Conservation (phyloP, 2,888 invertebrate genomes). For the Gymnosoma rotundatum region DNA sequence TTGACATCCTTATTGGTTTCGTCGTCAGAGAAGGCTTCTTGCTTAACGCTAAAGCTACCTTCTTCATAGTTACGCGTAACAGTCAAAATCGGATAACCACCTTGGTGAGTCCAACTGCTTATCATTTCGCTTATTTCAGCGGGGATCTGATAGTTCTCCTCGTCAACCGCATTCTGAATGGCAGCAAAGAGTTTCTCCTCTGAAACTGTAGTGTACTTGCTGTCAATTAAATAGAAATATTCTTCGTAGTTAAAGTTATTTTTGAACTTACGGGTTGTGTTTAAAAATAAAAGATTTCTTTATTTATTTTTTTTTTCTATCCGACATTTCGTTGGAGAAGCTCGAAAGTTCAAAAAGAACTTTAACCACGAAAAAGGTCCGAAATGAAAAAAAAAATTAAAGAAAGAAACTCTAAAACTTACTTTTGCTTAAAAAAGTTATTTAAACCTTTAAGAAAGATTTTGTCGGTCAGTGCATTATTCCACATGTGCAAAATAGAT, state of each 20-base stretch:
- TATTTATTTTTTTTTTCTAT: too few species aligned
- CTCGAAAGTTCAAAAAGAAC: too few species aligned
- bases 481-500: constrained; percentile 83
- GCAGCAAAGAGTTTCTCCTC: constrained; percentile 76
- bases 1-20: constrained; percentile 47
- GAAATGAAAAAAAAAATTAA: neutral
- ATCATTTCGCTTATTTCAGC: constrained; percentile 85
- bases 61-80: constrained; percentile 83
- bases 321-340: too few species aligned
- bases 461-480: constrained; percentile 76
- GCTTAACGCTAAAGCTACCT: constrained; percentile 83
- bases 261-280: too few species aligned
- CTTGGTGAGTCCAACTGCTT: constrained; percentile 85
- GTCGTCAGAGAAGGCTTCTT: constrained; percentile 79
- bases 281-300: too few species aligned
- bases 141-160: constrained; percentile 71
- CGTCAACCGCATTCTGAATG: constrained; percentile 75
- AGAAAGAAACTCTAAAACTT: constrained; percentile 55
- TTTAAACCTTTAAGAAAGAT: constrained; percentile 78
- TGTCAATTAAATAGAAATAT: constrained; percentile 46
- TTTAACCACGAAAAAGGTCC: too few species aligned
- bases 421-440: constrained; percentile 77
- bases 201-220: constrained; percentile 75
- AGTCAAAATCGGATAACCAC: constrained; percentile 85
- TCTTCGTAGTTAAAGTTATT: too few species aligned